phyloP scores from a whole-genome alignment of 2,113 vertebrate genomes.

The Aleadryas rufinucha region DNA sequence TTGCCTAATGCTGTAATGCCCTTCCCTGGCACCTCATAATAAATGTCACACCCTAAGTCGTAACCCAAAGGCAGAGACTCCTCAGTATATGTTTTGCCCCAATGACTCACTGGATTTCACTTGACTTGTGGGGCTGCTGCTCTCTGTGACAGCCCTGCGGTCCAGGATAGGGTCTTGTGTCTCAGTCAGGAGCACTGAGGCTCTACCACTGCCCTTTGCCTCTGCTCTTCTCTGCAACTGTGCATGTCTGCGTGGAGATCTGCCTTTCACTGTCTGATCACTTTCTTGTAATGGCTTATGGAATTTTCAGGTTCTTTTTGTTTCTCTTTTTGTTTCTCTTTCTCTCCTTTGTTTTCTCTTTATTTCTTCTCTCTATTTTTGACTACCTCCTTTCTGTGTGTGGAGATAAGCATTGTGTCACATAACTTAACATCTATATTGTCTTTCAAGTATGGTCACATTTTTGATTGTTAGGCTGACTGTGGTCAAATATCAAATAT shows the following conservation, averaged over 20 bases:
- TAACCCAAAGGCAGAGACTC: background rate
- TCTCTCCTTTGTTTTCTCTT: background rate
- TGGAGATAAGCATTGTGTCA: background rate
- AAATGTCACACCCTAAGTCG: background rate
- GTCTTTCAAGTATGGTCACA: background rate
- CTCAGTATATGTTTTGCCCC: background rate
- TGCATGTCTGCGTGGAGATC: accelerated
- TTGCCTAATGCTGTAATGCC: background rate
- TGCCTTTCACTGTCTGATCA: background rate
- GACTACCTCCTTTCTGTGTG: background rate
- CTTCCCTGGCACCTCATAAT: background rate
- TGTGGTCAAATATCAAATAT: background rate
- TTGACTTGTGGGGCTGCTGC: background rate
- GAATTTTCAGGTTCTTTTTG: background rate
- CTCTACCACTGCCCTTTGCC: background rate
- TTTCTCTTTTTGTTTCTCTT: background rate
- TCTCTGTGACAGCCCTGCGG: background rate
- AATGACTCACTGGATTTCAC: background rate
- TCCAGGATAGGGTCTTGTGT: accelerated
- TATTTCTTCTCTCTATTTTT: background rate
- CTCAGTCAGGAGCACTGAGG: background rate
- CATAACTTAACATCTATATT: background rate
- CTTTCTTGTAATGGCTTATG: background rate
- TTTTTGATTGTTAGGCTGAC: background rate
- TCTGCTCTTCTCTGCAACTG: accelerated